Base-by-base conservation (phyloP, 2,797 vertebrate species). In the Melanotaenia boesemani region DNA sequence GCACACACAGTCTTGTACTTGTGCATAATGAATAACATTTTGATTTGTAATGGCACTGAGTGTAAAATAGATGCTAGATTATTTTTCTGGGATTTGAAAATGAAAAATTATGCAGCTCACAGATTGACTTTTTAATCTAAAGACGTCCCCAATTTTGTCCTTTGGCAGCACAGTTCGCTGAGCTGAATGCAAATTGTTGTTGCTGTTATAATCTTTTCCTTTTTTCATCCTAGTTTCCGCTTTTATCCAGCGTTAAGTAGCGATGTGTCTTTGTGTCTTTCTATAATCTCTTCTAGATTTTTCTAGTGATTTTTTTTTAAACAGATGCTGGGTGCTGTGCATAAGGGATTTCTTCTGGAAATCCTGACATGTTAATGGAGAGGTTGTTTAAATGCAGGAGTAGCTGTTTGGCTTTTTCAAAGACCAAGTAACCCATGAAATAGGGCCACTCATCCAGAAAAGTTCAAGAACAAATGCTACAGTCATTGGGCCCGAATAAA, bases 101-200 rank as follows among this genome's bases (percentile, higher is more conserved):
- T 32, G 9, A 50, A 57, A 54, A 24, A 48, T 52, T 24, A 37
- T 11, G 39, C 57, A 63, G 8, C 1, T 0, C 48, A 50, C 5
- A 52, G 18, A 72, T 60, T 50, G 7, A 67, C 41, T 28, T 62
- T 72, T 37, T 52, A 52, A 65, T 70, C 24, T 63, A 28, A 67
- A 52, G 67, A 20, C 71, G 0, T 5, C 30, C 28, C 3, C 58
- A 16, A 66, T 54, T 72, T 79, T 26, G 26, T 18, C 22, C 16
- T 59, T 62, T 58, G 22, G 36, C 41, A 77, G 4, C 28, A 8
- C 41, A 55, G 32, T 11, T 3, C 4, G 20, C 30, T 50, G 22
- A 24, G 15, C 6, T 60, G 28, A 82, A 72, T 59, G 59, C 5
- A 72, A 68, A 76, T 67, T 58, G 18, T 30, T 46, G 46, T 63